Percentiles rank a stretch among this genome's conserved stretches.
Evolutionary conservation across 1,140 invertebrate species (phyloP).

Genomic region (Palaemon carinicauda): DNA sequence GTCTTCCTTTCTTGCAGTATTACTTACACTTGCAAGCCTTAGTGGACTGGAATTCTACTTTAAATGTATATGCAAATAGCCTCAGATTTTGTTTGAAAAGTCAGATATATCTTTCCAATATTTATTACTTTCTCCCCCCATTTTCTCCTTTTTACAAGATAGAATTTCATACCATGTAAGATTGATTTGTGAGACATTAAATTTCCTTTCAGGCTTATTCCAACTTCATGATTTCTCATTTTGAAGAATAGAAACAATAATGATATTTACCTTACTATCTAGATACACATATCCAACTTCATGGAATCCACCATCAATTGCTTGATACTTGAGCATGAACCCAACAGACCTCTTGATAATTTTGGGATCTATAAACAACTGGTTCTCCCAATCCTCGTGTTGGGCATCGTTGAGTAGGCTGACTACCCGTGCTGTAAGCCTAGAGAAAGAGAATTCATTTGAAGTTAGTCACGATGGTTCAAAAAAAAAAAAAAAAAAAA

Average conservation of each 20-base stretch:
- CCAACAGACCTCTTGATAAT: slow-evolving; percentile 63
- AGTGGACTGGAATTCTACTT: too few species aligned
- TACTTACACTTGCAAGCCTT: too few species aligned
- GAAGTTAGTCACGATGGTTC: background rate
- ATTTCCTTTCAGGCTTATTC: too few species aligned
- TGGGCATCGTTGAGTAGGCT: slow-evolving; percentile 20
- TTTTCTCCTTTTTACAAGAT: too few species aligned
- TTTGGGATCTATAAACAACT: slow-evolving; percentile 66
- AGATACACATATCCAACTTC: slow-evolving; percentile 62
- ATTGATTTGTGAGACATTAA: too few species aligned
- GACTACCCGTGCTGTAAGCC: slow-evolving; percentile 34
- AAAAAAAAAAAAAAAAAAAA: background rate
- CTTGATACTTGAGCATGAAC: slow-evolving; percentile 66
- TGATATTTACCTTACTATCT: slow-evolving; percentile 24
- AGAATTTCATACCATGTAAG: too few species aligned
- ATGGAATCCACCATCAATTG: slow-evolving; percentile 65
- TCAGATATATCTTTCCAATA: too few species aligned
- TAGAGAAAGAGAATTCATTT: background rate
- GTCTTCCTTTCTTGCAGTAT: too few species aligned
- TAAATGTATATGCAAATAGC: too few species aligned
- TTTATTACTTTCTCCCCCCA: too few species aligned
- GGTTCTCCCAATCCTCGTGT: slow-evolving; percentile 68
- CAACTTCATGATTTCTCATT: too few species aligned
- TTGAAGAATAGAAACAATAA: background rate
- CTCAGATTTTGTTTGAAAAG: too few species aligned